Evolutionary conservation across 2,888 invertebrate genomes (phyloP), one percentile per base, ranked within the genome.

Genomic region (Eustalomyia histrio): DNA sequence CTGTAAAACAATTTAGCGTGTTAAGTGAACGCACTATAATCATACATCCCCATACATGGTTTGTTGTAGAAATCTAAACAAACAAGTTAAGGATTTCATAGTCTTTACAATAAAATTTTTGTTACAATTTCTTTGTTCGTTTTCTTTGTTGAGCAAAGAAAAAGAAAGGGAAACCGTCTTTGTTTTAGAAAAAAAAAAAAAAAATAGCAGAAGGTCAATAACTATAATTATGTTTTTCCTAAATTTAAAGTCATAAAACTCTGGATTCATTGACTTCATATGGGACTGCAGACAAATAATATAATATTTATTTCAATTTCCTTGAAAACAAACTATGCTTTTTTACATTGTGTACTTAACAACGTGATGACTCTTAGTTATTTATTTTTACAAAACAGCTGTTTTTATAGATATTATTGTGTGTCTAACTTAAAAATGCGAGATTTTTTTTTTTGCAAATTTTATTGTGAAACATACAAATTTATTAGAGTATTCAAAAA

Each of bases 1-100:
- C n/a, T 47, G 6, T 47, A 18, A 57, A 55, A 73, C 33, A 64
- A 50, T 64, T 61, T 63, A 21, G 8, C 8, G 43, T 8, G 43
- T 57, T 61, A 55, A 72, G 55, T 55, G 63, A 73, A 57, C 29
- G 17, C 29, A 39, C 39, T 63, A 53, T n/a, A 8, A 29, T 6
- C 29, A 29, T 29, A 4, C 61, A 61, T 18, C 61, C 61, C 29
- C 43, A 63, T 53, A 39, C 61, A 55, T 72, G 72, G 5, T 8
- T 21, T 47, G 50, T 57, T 33, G 6, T 64, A n/a, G 2, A 7
- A 17, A 16, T 57, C 10, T 17, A 16, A 12, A 14, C 14, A 24
- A 6, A 24, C 24, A 24, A 24, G 24, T 1, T 7, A 6, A 55
- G 12, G 14, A 55, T 47, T n/a, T 64, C 69, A 18, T 14, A 8